Percentiles rank a stretch among this genome's conserved stretches.
These are phyloP conservation scores for Pseudochirops cupreus DNA, from an alignment of 2,797 vertebrate species.

Conservation along the genomic window DNA sequence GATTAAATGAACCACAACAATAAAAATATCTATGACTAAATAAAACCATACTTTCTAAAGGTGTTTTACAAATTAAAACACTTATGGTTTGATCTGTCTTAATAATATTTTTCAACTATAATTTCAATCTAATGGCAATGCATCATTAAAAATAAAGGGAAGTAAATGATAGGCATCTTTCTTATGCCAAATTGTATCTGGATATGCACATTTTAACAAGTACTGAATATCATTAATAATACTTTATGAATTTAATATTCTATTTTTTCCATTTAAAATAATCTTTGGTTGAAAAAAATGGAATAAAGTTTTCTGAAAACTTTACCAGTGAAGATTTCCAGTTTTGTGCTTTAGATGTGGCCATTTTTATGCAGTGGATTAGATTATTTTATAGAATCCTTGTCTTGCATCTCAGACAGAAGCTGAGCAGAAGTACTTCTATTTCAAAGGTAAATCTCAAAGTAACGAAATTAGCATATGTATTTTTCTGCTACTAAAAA, in stretches of 20 bases:
- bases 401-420: background rate
- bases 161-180: background rate
- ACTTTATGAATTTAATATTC: background rate
- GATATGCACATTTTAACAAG: background rate
- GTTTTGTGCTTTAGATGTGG: background rate
- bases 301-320: background rate
- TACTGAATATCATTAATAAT: background rate
- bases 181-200: constrained; percentile 13
- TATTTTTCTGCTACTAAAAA: background rate
- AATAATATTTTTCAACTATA: background rate
- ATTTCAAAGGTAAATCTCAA: background rate
- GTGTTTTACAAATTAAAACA: constrained; percentile 16
- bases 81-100: background rate
- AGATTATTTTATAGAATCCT: background rate
- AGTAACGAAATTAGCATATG: background rate
- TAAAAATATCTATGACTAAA: background rate
- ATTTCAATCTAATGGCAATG: background rate
- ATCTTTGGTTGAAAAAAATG: background rate
- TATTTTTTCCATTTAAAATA: background rate
- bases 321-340: background rate
- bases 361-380: background rate
- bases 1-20: constrained; percentile 39
- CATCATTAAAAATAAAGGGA: constrained; percentile 35
- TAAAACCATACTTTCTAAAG: constrained; percentile 1
- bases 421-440: background rate